These are phyloP conservation scores for Thumatha senex DNA, from an alignment of 2,888 invertebrate genomes.

Conservation along the genomic window DNA sequence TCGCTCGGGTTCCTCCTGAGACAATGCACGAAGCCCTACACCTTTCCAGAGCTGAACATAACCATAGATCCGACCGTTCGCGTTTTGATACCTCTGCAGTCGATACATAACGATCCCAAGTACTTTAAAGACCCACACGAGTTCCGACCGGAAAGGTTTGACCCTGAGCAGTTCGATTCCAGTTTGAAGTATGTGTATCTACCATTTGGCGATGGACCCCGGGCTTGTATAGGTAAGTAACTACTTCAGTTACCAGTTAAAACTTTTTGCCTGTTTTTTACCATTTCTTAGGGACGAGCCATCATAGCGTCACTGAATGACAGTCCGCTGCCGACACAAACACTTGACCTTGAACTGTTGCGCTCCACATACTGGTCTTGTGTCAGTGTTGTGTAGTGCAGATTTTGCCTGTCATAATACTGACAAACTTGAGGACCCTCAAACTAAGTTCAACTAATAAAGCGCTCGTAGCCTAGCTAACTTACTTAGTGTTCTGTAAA, in stretches of 20 bases:
- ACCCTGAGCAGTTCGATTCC: slow-evolving; percentile 21
- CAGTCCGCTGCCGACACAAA: no score
- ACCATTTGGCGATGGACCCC: slow-evolving; percentile 37
- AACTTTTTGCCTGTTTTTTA: neutral
- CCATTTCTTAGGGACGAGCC: no score
- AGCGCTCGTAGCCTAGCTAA: no score
- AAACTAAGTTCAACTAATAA: no score
- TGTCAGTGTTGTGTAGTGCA: no score
- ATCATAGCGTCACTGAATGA: no score
- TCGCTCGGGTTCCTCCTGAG: slow-evolving; percentile 42
- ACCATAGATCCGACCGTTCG: slow-evolving; percentile 19
- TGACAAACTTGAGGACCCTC: no score
- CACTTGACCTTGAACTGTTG: no score
- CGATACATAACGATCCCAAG: slow-evolving; percentile 25
- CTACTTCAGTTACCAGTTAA: neutral
- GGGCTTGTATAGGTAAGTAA: slow-evolving; percentile 35
- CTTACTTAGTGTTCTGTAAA: no score
- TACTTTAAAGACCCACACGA: slow-evolving; percentile 36
- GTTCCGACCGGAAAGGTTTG: slow-evolving; percentile 40
- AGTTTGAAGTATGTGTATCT: slow-evolving; percentile 29
- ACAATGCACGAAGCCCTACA: slow-evolving; percentile 32
- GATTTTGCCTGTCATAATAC: no score
- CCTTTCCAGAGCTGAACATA: slow-evolving; percentile 26
- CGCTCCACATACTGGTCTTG: no score
- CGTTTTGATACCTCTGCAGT: slow-evolving; percentile 30